A percentile compares a stretch with the other conserved stretches of the same genome.
phyloP scores from a whole-genome alignment of 2,113 vertebrate genomes.

The Pogona vitticeps region DNA sequence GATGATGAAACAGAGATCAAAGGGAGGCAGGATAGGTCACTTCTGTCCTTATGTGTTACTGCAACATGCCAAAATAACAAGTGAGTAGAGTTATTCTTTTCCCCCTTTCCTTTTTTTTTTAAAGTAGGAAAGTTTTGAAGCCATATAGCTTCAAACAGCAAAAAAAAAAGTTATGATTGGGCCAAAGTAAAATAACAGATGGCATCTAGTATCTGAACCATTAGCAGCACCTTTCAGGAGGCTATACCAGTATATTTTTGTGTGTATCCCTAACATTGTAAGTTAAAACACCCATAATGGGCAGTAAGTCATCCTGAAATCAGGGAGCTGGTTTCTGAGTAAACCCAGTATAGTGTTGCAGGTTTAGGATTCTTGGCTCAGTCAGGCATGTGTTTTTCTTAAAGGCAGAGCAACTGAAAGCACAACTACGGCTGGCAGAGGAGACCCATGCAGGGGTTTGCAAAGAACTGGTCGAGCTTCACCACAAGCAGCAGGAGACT shows the following conservation, averaged over 20 bases:
- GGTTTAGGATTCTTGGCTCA: not conserved
- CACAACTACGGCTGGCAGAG: conserved; percentile 71
- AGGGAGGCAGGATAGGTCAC: no score
- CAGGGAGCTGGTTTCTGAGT: not conserved
- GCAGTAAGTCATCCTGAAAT: not conserved
- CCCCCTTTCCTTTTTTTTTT: not conserved
- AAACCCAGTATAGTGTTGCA: not conserved
- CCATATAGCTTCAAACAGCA: not conserved
- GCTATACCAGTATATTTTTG: no score
- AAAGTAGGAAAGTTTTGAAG: not conserved
- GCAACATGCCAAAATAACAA: no score
- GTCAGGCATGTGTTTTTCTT: rapidly evolving
- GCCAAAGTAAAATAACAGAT: not conserved
- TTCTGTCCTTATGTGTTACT: no score
- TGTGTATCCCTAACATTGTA: not conserved
- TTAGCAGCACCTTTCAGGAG: no score
- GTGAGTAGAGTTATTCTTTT: no score
- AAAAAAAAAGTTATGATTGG: not conserved
- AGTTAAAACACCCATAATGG: not conserved
- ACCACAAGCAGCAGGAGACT: conserved; percentile 69
- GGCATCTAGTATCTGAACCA: no score
- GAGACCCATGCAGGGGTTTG: conserved; percentile 63
- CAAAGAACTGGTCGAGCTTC: conserved; percentile 74
- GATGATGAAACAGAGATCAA: no score
- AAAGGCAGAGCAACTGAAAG: conserved; percentile 75